Base-by-base conservation (phyloP, 2,888 invertebrate genomes). In the Odontocolon sp. region DNA sequence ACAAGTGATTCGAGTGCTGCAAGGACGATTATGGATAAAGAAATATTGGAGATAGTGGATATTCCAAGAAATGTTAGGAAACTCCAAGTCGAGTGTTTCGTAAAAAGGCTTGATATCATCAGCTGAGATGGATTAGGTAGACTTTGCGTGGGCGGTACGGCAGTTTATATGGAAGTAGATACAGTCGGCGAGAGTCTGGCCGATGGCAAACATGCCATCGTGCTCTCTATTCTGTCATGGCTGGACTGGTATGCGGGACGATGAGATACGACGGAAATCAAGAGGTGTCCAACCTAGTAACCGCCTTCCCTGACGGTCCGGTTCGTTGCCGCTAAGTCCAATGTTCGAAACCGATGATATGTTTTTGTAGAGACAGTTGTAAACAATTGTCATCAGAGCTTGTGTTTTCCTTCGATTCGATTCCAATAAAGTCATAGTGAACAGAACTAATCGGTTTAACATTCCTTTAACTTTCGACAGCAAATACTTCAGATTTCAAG, bases 221-320 rank as follows among this genome's bases (percentile, higher is more conserved):
- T 83, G 85, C 85, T 89, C 86, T 87, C 86, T 82, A 85, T 85
- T 86, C 83, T 85, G 85, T 88, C 87, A 87, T 87, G 88, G 85
- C 83, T 87, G 83, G 86, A 69, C 83, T 85, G 86, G 81, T 83
- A 88, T 87, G 84, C 84, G 84, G 88, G 85, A 83, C 87, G 86
- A 80, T 80, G 66, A 79, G 77, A 78, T 79, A 79, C 81, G 79
- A 81, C 80, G 82, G 83, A 84, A 86, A 84, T 79, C 80, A 85
- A 86, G 86, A 85, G 83, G 83, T 84, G 85, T 84, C 85, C 88
- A 88, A 87, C 87, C 87, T 88, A 87, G 87, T 87, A 88, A 88
- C 87, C 85, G 87, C 84, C 84, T 88, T 87, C 83, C 80, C 79
- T 73, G 72, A 21, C 40, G 38, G 11, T 66, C 64, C 28, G 57